Base-by-base conservation (phyloP, 53 echinoderm and acorn worm species). In the Crossaster papposus region DNA sequence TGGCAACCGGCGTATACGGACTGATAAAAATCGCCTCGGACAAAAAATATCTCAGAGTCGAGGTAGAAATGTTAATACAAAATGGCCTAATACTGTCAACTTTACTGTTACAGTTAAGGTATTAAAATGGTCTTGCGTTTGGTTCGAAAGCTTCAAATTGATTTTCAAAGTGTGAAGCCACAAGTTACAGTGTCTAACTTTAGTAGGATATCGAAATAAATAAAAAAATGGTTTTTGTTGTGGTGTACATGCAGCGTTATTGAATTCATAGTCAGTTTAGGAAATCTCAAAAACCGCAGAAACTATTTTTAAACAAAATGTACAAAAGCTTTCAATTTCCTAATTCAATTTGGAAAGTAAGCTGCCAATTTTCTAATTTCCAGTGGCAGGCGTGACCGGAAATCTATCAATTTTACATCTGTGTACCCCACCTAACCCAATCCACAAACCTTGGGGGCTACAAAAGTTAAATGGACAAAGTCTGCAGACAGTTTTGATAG, bases 341-440 rank as follows among this genome's bases (percentile, higher is more conserved):
- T 35, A 51, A 35, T 50, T 1, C 83, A 83, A 52, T 36, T 83
- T 83, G 64, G 15, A 37, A 38, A 83, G 37, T 72, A 72, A 30
- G n/a, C 18, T 51, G 18, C 51, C 71, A 84, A 84, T 84, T 84
- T 70, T 84, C 71, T 72, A 84, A 84, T 84, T 84, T 84, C 84
- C 84, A 71, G 23, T 14, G 24, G 64, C 68, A 35, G 14, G 38
- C 30, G 72, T 20, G 26, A 34, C 84, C 84, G 84, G 84, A 84
- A 84, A 84, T 84, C 53, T 51, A 52, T 72, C 38, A 8, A 83
- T 50, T 14, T 83, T 28, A 18, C 7, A 17, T 15, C 84, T 26
- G 34, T 30, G 30, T 44, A 35, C 83, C 28, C 83, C 44, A 65
- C 37, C 83, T 65, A n/a, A 68, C n/a, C 32, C 38, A 37, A 65